Conservation (phyloP, 2,888 invertebrate species). For the Ferdinandea cuprea region DNA sequence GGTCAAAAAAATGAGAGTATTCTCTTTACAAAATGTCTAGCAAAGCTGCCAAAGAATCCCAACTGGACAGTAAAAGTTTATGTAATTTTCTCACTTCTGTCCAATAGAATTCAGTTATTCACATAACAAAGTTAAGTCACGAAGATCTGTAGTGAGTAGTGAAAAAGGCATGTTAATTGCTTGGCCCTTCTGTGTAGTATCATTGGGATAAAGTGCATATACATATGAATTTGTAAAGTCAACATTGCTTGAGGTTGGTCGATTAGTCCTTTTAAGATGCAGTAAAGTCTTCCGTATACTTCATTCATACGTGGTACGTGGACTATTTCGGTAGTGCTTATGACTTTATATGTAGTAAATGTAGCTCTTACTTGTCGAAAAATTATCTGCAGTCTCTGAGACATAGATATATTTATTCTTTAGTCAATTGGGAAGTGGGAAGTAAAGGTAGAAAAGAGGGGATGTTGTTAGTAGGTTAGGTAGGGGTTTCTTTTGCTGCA, state of each 20-base stretch:
- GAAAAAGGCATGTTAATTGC: slow-evolving; percentile 68
- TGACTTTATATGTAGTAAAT: background rate
- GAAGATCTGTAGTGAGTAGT: slow-evolving; percentile 27
- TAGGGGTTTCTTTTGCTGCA: too few relatives aligned
- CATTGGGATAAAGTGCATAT: slow-evolving; percentile 31
- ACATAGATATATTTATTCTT: background rate
- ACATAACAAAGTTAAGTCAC: slow-evolving; percentile 35
- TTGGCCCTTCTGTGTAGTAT: slow-evolving; percentile 53
- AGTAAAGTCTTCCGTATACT: background rate
- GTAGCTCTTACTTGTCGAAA: background rate
- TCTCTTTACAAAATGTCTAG: too few relatives aligned
- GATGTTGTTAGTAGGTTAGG: too few relatives aligned
- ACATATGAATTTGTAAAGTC: slow-evolving; percentile 33
- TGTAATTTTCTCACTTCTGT: slow-evolving; percentile 41
- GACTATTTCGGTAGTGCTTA: background rate
- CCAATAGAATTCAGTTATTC: slow-evolving; percentile 46
- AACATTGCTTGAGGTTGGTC: slow-evolving; percentile 13
- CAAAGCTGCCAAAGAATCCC: too few relatives aligned
- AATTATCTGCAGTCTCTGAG: background rate
- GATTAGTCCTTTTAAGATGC: slow-evolving; percentile 5
- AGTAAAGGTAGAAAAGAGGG: too few relatives aligned
- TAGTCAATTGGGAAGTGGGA: too few relatives aligned
- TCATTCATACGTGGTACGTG: background rate
- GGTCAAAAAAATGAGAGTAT: too few relatives aligned
- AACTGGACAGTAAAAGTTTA: too few relatives aligned